These are phyloP conservation scores for Limnothrissa miodon DNA, from an alignment of 2,113 vertebrate genomes.

Conservation along the genomic window DNA sequence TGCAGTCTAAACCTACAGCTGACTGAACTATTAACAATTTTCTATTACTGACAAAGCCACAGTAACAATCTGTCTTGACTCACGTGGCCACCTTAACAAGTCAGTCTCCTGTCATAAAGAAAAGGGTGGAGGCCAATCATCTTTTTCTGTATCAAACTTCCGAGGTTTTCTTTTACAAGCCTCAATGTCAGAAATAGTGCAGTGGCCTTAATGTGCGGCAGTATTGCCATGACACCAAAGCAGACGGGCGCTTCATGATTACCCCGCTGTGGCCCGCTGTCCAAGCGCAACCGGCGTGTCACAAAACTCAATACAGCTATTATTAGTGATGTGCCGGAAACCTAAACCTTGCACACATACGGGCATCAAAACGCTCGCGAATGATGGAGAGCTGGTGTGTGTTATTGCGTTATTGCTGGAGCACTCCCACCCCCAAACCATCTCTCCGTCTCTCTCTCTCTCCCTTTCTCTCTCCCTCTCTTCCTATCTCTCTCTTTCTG, in stretches of 20 bases:
- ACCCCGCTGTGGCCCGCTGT: not conserved
- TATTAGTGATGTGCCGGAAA: conserved; percentile 35
- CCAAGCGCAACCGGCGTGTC: not conserved
- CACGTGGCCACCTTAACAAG: too few relatives aligned
- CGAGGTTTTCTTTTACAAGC: not conserved
- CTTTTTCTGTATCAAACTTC: not conserved
- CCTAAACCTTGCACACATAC: conserved; percentile 46
- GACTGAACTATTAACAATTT: not conserved
- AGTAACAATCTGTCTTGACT: not conserved
- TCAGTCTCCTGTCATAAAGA: not conserved
- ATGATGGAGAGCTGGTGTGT: conserved; percentile 46
- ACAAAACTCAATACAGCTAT: conserved; percentile 17
- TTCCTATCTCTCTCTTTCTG: not conserved
- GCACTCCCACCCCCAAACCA: not conserved
- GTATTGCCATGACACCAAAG: conserved; percentile 1
- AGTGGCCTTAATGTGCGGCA: not conserved
- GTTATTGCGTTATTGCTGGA: conserved; percentile 48
- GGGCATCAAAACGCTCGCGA: conserved; percentile 52
- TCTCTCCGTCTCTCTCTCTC: not conserved
- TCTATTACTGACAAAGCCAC: not conserved
- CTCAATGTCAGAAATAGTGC: conserved; percentile 3
- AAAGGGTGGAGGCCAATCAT: not conserved
- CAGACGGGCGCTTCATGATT: not conserved
- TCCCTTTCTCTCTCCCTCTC: not conserved
- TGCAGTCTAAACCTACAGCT: not conserved